Conservation (phyloP, 2,797 vertebrate species). For the Myotis daubentonii region DNA sequence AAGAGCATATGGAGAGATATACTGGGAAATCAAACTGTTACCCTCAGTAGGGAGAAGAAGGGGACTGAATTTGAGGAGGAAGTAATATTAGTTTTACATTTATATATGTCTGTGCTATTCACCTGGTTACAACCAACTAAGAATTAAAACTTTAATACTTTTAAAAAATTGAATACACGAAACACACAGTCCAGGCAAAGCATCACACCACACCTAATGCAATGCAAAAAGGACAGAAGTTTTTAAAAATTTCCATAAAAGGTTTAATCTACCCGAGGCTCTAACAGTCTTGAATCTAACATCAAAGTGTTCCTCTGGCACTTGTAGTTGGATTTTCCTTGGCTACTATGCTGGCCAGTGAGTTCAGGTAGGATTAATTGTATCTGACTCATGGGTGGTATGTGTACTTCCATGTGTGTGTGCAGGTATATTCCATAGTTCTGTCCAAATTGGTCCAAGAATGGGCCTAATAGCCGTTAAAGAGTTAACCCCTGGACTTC, state of each 20-base stretch:
- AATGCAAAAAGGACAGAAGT: not conserved
- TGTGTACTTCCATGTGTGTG: not conserved
- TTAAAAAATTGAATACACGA: not conserved
- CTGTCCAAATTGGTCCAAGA: not conserved
- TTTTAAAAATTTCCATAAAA: not conserved
- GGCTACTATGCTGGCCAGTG: not conserved
- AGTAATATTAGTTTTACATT: not conserved
- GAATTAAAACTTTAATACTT: slow-evolving; percentile 8
- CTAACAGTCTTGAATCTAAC: not conserved
- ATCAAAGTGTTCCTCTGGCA: not conserved
- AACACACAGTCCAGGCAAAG: not conserved
- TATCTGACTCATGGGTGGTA: not conserved
- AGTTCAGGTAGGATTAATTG: not conserved
- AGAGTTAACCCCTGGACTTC: not conserved
- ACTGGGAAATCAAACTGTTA: not conserved
- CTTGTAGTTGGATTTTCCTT: not conserved
- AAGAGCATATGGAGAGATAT: not conserved
- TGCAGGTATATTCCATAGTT: not conserved
- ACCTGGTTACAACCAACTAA: not conserved
- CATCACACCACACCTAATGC: slow-evolving; percentile 7
- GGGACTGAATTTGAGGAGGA: not conserved
- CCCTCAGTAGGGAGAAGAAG: not conserved
- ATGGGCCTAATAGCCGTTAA: not conserved
- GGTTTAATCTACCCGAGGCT: not conserved
- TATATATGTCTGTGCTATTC: not conserved